phyloP scores from a whole-genome alignment of 1,140 invertebrate genomes.

The Diabrotica undecimpunctata region DNA sequence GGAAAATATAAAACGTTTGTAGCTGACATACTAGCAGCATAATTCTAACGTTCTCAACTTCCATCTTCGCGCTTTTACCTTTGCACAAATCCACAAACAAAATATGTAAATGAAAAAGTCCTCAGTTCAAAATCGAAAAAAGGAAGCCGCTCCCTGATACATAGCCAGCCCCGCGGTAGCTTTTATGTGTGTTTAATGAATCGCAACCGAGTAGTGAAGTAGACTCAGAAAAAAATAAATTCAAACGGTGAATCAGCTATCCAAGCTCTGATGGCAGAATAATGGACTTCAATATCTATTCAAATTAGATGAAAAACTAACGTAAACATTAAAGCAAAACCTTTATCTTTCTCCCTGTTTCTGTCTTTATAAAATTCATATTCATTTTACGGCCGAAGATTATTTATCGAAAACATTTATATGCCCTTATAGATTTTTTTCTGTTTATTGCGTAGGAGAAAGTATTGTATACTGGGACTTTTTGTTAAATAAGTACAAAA shows the following conservation, averaged over 20 bases:
- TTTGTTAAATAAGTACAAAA: too few relatives aligned
- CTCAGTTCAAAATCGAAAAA: conserved; percentile 1
- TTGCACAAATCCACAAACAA: background rate
- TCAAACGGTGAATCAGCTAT: conserved; percentile 9
- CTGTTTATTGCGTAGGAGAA: too few relatives aligned
- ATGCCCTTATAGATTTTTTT: too few relatives aligned
- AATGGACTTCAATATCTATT: conserved; percentile 19
- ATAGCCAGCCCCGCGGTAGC: background rate
- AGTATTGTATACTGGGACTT: too few relatives aligned
- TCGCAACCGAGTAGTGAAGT: background rate
- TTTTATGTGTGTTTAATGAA: conserved; percentile 16
- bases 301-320: conserved; percentile 12
- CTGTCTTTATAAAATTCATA: too few relatives aligned
- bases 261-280: conserved; percentile 6
- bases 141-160: background rate
- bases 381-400: too few relatives aligned
- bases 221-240: conserved; percentile 1
- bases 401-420: too few relatives aligned
- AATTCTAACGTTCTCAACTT: too few relatives aligned
- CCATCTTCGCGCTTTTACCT: too few relatives aligned
- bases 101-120: conserved; percentile 12
- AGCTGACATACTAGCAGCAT: too few relatives aligned
- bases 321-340: background rate
- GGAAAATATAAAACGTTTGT: too few relatives aligned
- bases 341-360: too few relatives aligned